Evolutionary conservation across 2,888 invertebrate species (phyloP).

Genomic region (Altica lythri): DNA sequence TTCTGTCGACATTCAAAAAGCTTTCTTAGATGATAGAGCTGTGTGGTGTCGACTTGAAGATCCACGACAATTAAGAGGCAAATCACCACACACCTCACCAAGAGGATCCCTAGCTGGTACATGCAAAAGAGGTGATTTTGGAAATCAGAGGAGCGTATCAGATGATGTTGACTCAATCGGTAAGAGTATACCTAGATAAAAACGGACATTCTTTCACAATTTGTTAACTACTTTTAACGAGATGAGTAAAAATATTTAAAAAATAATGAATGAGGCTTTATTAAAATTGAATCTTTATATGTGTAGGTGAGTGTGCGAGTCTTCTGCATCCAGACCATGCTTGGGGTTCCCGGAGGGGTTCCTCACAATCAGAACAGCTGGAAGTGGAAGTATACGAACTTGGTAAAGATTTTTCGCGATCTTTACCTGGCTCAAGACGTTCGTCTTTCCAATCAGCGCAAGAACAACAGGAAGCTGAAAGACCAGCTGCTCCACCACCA

Average conservation of each 20-base stretch:
- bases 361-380: conserved; percentile 86
- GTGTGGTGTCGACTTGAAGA: conserved; percentile 90
- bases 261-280: neutral
- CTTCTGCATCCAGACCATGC: conserved; percentile 86
- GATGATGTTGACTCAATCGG: conserved; percentile 73
- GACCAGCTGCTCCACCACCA: conserved; percentile 60
- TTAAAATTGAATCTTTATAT: neutral
- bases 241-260: too few species aligned
- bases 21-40: conserved; percentile 84
- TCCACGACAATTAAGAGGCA: conserved; percentile 71
- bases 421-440: conserved; percentile 81
- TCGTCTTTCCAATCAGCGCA: conserved; percentile 79
- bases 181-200: conserved; percentile 13
- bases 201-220: too few species aligned
- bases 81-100: conserved; percentile 78
- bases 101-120: conserved; percentile 73
- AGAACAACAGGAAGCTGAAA: conserved; percentile 51
- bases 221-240: too few species aligned
- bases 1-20: conserved; percentile 79
- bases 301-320: conserved; percentile 69
- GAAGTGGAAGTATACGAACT: conserved; percentile 80
- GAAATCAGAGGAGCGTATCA: conserved; percentile 75
- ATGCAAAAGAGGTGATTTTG: conserved; percentile 71
- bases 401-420: conserved; percentile 83
- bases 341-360: conserved; percentile 79